Conservation (phyloP, 2,797 vertebrate species). For the Acanthis flammea region DNA sequence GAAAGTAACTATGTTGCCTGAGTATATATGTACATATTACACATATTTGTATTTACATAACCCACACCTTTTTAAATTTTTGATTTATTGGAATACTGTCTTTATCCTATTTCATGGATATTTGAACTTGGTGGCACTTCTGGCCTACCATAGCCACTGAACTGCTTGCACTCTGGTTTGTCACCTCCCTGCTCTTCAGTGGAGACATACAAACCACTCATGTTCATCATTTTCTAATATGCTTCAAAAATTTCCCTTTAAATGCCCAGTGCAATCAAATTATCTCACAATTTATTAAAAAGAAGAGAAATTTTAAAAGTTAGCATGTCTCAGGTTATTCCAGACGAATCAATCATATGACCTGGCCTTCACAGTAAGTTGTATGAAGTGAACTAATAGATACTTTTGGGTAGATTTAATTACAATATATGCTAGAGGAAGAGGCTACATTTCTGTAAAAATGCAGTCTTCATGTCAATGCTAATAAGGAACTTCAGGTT, state of each 20-base stretch:
- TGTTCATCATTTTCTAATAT: neutral
- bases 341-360: neutral
- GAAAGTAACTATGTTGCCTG: neutral
- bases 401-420: neutral
- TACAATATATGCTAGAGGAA: neutral
- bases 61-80: neutral
- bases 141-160: neutral
- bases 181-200: neutral
- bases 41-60: neutral
- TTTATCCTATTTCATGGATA: neutral
- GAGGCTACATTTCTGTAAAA: neutral
- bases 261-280: neutral
- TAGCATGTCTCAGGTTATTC: neutral
- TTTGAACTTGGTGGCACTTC: neutral
- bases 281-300: neutral
- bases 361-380: neutral
- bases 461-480: neutral
- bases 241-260: neutral
- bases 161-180: neutral
- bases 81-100: neutral
- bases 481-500: neutral
- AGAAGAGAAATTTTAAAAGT: neutral
- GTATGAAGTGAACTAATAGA: neutral
- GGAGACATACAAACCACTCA: neutral
- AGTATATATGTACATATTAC: neutral